Evolutionary conservation across 2,113 vertebrate genomes (phyloP).

Genomic region (Microtus oregoni): DNA sequence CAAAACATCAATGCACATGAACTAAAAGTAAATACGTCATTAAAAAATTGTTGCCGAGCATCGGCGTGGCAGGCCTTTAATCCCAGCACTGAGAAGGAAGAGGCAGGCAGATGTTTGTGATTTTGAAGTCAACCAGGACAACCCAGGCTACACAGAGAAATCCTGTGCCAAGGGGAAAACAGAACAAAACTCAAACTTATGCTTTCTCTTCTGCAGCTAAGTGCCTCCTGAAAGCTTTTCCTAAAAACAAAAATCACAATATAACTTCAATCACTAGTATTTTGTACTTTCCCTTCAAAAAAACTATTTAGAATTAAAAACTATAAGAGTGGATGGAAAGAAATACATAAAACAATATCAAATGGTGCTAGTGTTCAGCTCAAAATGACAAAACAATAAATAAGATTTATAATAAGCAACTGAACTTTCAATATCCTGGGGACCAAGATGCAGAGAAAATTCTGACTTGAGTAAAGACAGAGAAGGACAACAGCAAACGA

Average conservation of each 20-base stretch:
- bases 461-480: background rate
- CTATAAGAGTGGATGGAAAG: background rate
- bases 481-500: background rate
- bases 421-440: conserved; percentile 32
- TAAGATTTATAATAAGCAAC: conserved; percentile 19
- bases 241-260: conserved; percentile 43
- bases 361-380: conserved; percentile 21
- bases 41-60: background rate
- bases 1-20: background rate
- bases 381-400: conserved; percentile 46
- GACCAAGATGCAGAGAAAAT: background rate
- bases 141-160: background rate
- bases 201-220: conserved; percentile 33
- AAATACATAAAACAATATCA: background rate
- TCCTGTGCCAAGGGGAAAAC: background rate
- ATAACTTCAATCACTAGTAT: background rate
- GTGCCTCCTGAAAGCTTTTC: background rate
- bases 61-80: background rate
- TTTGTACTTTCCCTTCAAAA: background rate
- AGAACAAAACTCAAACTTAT: background rate
- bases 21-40: background rate
- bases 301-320: conserved; percentile 14
- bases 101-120: background rate
- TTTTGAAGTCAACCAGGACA: background rate
- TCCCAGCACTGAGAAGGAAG: background rate